Base-by-base conservation (phyloP, 2,797 vertebrate genomes). In the Iguana delicatissima region DNA sequence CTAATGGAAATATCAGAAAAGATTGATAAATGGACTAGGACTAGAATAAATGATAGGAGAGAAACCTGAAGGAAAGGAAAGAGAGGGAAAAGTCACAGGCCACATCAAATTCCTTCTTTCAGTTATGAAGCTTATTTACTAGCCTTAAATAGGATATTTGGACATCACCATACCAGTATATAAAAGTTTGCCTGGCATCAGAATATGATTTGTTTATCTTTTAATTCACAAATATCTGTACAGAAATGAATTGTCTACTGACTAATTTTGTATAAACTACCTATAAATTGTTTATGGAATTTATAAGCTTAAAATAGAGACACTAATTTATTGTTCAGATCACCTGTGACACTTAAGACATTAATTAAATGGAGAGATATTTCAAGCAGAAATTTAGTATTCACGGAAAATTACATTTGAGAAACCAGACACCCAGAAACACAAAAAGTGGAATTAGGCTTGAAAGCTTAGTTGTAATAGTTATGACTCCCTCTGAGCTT, bases 361-460 rank as follows among this genome's bases (percentile, higher is more conserved):
- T 20, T 59, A 85, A 80, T 90, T 90, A 85, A 72, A 72, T 79
- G n/a, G 62, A 55, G 46, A 80, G 35, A 77, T 69, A 69, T 77
- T 87, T 67, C 80, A 84, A 59, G 76, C 46, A 90, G 64, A 85
- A 84, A 77, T 84, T 76, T 50, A 16, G 72, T 69, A 67, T 91
- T 87, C 72, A 84, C 83, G 72, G 59, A 91, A 87, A 57, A 91
- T 91, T 91, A 77, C 46, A 76, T 76, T 62, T 90, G n/a, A 87
- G 80, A 84, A 90, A 83, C 74, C 69, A 83, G 80, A n/a, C 57
- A 90, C 73, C 82, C 55, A 67, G 0, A 91, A 42, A 73, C 87
- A 90, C 20, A 5, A 64, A 85, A 69, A 80, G 59, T 3, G 85
- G 12, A 90, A 81, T 84, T 90, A 69, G 93, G 77, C 88, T 16